Evolutionary conservation across 2,113 vertebrate species (phyloP), one percentile per base, ranked within the genome.

Genomic region (Phaethon lepturus): DNA sequence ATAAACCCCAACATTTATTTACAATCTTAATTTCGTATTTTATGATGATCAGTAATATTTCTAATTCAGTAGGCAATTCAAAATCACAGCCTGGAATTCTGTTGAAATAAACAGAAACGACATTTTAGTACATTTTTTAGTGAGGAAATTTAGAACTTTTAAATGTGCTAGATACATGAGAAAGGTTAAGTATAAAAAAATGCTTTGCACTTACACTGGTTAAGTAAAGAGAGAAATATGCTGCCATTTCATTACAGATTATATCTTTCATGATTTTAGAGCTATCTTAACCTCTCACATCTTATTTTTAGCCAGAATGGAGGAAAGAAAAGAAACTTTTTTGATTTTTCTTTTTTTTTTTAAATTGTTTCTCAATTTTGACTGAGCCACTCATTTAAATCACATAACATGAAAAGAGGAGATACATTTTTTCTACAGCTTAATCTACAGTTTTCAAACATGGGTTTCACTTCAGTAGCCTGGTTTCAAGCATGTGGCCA

Each of bases 21-120:
- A 11, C n/a, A 75, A 11, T 3, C 53, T 64, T 42, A 7, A 76
- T 47, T 62, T 78, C 16, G 1, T 25, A 29, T 33, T 40, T 72
- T 7, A 15, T 2, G 6, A 7, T 0, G 2, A 52, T 38, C 62
- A 35, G 31, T 8, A 55, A 24, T 40, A 68, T n/a, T 22, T 29
- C 56, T 47, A 38, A 55, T 14, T 42, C 35, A 50, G 38, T 1
- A 78, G 35, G 44, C 74, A 82, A 74, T 24, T 55, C 19, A 25
- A 86, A 67, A 63, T 13, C 56, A 80, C 50, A 68, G 73, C 24
- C 7, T 23, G 64, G 53, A 55, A 50, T 78, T 87, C 56, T 45
- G 31, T 0, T 18, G 86, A 73, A 71, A 93, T 10, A 49, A 84
- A 78, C 10, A 71, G 42, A 77, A 87, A 40, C 71, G 19, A 71